Base-by-base conservation (phyloP, 92 coral and sea anemone genomes). In the Nematostella vectensis region DNA sequence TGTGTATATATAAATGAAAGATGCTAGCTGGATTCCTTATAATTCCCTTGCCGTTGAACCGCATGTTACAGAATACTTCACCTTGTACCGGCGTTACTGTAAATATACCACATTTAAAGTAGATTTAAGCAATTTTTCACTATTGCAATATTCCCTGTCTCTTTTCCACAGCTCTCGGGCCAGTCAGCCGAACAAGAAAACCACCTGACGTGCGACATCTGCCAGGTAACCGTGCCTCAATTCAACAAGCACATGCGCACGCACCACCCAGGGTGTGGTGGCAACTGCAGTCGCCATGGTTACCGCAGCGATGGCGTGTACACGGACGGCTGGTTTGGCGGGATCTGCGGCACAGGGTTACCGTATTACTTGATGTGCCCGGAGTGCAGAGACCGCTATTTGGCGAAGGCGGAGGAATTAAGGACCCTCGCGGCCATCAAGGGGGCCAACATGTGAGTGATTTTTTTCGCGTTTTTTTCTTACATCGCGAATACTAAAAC, bases 321-420 rank as follows among this genome's bases (percentile, higher is more conserved):
- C 50, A 81, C 85, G 1, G 94, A 79, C 62, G 94, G 94, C 39
- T 83, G 94, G 94, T 83, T 83, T 61, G 94, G 94, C n/a, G 94
- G 94, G 52, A 83, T 76, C 3, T 83, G 94, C 54, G 94, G 94
- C n/a, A 79, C 94, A 44, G 94, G 94, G 20, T 50, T 67, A 47
- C 86, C 94, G 20, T 83, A 83, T 45, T 83, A 83, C 57, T 55
- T 83, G 15, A 43, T 83, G 71, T 83, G 94, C 27, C 94, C 83
- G 11, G 94, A 83, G 30, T 83, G 94, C 26, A 63, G 84, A 25
- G 85, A 69, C 19, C 65, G 94, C 54, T 76, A 84, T 29, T 47
- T 75, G 23, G 87, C 94, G 3, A 84, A 84, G 71, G 87, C 94
- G 4, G 87, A 79, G 33, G 94, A 84, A 47, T 44, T 65, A 47